Conservation (phyloP, 2,888 invertebrate species). For the Orthosia gothica region DNA sequence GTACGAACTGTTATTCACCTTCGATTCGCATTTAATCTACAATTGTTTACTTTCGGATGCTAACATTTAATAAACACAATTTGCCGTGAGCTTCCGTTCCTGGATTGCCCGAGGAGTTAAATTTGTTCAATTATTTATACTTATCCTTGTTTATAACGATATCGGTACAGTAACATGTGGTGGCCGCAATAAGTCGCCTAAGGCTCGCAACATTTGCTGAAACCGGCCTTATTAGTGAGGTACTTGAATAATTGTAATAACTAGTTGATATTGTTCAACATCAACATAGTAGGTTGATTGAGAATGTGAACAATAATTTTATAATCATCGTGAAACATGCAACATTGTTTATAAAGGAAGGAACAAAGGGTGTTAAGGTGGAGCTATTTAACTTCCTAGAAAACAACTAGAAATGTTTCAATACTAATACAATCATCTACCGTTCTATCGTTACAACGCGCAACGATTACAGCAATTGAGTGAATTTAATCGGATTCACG, state of each 20-base stretch:
- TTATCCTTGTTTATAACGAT: constrained; percentile 57
- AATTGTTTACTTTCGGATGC: constrained; percentile 70
- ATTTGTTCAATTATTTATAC: constrained; percentile 66
- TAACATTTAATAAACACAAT: constrained; percentile 72
- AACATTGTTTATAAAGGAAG: neutral
- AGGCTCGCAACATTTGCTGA: constrained; percentile 61
- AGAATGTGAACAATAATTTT: neutral
- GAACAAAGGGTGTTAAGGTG: constrained; percentile 35
- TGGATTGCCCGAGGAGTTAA: constrained; percentile 67
- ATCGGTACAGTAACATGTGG: constrained; percentile 69
- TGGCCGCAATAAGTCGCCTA: constrained; percentile 62
- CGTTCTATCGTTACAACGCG: constrained; percentile 58
- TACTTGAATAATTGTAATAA: constrained; percentile 44
- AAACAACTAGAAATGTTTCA: constrained; percentile 25
- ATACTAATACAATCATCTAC: constrained; percentile 44
- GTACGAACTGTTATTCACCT: constrained; percentile 60
- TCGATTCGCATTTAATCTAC: constrained; percentile 70
- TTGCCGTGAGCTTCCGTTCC: constrained; percentile 68
- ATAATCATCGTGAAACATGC: neutral
- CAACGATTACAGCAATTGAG: constrained; percentile 58
- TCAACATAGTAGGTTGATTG: neutral
- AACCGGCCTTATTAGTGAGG: constrained; percentile 49
- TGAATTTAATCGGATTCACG: constrained; percentile 62
- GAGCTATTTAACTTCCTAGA: constrained; percentile 34
- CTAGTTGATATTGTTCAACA: constrained; percentile 20